A percentile compares a stretch with the other conserved stretches of the same genome.
Conservation (phyloP, 1,140 invertebrate genomes). For the Trachelipus rathkii region DNA sequence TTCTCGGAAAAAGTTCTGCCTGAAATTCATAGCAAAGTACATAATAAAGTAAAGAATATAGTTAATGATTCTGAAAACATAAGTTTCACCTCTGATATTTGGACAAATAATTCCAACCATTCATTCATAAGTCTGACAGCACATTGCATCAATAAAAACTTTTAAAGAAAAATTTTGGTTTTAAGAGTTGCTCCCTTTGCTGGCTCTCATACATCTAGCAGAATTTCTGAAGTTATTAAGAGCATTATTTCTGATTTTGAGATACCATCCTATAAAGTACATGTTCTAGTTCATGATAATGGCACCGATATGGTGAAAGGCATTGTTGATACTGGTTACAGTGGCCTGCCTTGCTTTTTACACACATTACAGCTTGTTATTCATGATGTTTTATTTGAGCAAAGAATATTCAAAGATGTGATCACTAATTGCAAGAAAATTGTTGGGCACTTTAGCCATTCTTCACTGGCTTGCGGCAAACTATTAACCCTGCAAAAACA, state of each 20-base stretch:
- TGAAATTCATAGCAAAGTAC: conserved; percentile 32
- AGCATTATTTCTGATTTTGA: conserved; percentile 31
- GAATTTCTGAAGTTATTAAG: conserved; percentile 36
- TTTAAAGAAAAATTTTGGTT: conserved; percentile 37
- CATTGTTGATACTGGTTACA: conserved; percentile 21
- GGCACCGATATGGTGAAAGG: conserved; percentile 21
- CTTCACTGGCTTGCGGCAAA: too few species aligned
- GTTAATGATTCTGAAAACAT: conserved; percentile 28
- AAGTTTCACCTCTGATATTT: conserved; percentile 45
- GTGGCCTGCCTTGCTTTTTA: conserved; percentile 24
- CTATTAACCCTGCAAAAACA: too few species aligned
- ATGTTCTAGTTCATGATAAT: conserved; percentile 30
- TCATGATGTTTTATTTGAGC: too few species aligned
- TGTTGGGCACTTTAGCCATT: too few species aligned
- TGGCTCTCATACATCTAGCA: conserved; percentile 32
- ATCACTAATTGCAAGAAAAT: too few species aligned
- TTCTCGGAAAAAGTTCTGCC: conserved; percentile 43
- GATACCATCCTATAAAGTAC: conserved; percentile 25
- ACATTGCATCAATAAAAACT: conserved; percentile 44
- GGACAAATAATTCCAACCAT: conserved; percentile 43
- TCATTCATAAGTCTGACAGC: conserved; percentile 46
- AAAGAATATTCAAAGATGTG: too few species aligned
- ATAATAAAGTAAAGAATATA: conserved; percentile 27
- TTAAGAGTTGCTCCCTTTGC: conserved; percentile 36
- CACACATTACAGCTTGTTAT: too few species aligned